phyloP scores from a whole-genome alignment of 2,888 invertebrate genomes.

The Apocheima hispidaria region DNA sequence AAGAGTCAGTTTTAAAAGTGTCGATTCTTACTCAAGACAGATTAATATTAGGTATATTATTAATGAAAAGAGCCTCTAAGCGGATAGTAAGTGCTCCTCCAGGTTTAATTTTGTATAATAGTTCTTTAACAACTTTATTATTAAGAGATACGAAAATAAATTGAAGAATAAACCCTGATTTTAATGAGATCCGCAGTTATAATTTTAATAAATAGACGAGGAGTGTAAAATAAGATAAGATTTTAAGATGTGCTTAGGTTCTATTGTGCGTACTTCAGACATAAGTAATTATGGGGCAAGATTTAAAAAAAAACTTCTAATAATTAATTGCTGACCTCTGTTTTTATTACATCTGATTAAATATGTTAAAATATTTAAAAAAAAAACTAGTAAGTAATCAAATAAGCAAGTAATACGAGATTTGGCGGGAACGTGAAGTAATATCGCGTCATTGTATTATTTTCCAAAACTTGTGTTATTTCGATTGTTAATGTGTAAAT shows the following conservation, averaged over 20 bases:
- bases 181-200: conserved; percentile 4
- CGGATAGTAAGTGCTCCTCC: not conserved
- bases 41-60: not conserved
- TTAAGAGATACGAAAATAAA: conserved; percentile 11
- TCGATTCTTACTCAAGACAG: conserved; percentile 6
- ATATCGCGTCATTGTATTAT: too few species aligned
- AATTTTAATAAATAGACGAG: not conserved
- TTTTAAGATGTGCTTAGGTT: not conserved
- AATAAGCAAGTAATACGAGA: too few species aligned
- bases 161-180: conserved; percentile 7
- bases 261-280: not conserved
- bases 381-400: too few species aligned
- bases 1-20: not conserved
- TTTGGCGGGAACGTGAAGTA: too few species aligned
- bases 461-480: too few species aligned
- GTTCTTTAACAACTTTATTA: conserved; percentile 17
- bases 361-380: too few species aligned
- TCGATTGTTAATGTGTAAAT: too few species aligned
- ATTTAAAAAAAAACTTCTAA: too few species aligned
- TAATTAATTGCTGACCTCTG: too few species aligned
- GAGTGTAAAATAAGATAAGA: not conserved
- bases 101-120: conserved; percentile 12
- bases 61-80: conserved; percentile 12
- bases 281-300: too few species aligned
- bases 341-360: too few species aligned